Conservation (phyloP, 2,888 invertebrate species). For the Lydus trimaculatus region DNA sequence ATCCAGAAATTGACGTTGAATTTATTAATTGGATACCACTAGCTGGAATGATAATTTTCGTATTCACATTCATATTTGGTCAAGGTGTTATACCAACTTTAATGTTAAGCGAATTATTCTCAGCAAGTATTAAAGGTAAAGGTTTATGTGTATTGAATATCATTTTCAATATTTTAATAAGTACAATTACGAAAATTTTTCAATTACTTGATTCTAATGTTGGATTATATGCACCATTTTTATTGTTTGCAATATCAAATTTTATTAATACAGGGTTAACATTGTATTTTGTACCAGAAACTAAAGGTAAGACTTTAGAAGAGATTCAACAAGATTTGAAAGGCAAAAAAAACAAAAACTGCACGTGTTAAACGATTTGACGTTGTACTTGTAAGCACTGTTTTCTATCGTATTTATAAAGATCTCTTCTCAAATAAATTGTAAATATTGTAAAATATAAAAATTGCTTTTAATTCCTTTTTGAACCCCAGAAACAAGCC, state of each 20-base stretch:
- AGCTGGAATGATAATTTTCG: constrained; percentile 46
- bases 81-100: constrained; percentile 49
- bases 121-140: constrained; percentile 50
- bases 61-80: constrained; percentile 43
- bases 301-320: constrained; percentile 54
- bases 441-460: too few species aligned
- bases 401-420: too few species aligned
- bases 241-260: constrained; percentile 45
- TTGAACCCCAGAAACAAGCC: too few species aligned
- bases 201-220: constrained; percentile 45
- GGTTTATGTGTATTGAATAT: constrained; percentile 45
- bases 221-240: constrained; percentile 51
- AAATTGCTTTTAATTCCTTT: too few species aligned
- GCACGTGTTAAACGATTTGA: too few species aligned
- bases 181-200: constrained; percentile 47
- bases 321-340: constrained; percentile 55
- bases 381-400: too few species aligned
- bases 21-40: constrained; percentile 49
- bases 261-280: constrained; percentile 44
- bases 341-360: neutral
- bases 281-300: constrained; percentile 53
- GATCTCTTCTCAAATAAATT: too few species aligned
- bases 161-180: constrained; percentile 40
- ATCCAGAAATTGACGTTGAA: constrained; percentile 37
- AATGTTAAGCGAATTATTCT: constrained; percentile 50